A percentile compares a stretch with the other conserved stretches of the same genome.
Conservation (phyloP, 2,888 invertebrate genomes). For the Ptychoptera albimana region DNA sequence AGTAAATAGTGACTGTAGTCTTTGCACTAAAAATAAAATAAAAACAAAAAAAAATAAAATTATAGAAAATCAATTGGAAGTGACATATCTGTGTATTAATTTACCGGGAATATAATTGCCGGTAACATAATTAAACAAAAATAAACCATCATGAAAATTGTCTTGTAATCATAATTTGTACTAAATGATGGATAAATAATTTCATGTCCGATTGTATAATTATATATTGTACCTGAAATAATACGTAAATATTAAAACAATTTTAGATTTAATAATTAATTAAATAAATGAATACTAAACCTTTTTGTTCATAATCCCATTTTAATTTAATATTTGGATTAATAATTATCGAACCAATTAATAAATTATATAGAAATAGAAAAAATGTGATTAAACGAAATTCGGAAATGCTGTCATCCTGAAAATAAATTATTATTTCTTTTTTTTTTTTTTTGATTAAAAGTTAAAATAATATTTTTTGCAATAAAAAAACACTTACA, state of each 20-base stretch:
- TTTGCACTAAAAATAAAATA: conserved; percentile 1
- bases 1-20: conserved; percentile 13
- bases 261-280: neutral
- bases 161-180: conserved; percentile 15
- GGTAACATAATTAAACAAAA: conserved; percentile 13
- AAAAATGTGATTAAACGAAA: no score
- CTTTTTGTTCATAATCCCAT: no score
- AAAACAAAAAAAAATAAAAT: neutral
- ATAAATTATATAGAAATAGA: no score
- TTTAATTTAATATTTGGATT: no score
- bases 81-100: no score
- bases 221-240: conserved; percentile 13
- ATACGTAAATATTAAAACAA: neutral
- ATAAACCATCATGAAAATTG: conserved; percentile 13
- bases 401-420: no score
- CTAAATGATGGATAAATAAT: conserved; percentile 13
- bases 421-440: no score
- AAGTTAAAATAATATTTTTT: no score
- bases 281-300: no score
- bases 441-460: no score
- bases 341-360: no score
- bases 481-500: no score
- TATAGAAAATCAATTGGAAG: neutral
- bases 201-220: conserved; percentile 15
- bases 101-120: conserved; percentile 13